Percentiles rank a stretch among this genome's conserved stretches.
These are phyloP conservation scores for Athene cunicularia DNA, from an alignment of 2,113 vertebrate species.

Conservation along the genomic window DNA sequence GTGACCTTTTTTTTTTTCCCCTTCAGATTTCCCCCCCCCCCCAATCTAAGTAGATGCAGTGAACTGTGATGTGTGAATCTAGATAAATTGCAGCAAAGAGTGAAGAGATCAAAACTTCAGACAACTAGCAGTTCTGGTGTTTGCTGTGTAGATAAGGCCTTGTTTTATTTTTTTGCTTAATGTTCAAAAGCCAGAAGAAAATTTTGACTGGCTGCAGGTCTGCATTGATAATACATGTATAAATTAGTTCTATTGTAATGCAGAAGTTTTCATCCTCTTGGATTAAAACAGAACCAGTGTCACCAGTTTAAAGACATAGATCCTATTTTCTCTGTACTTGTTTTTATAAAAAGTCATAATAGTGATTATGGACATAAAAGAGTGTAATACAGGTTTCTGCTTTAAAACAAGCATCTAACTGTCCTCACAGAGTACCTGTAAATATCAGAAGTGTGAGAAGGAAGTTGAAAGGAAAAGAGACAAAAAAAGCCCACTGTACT, in stretches of 20 bases:
- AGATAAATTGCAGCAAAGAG: not conserved
- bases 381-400: not conserved
- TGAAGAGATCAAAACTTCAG: not conserved
- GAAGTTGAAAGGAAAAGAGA: not conserved
- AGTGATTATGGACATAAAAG: no score
- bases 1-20: not conserved
- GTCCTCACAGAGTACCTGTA: slow-evolving; percentile 6
- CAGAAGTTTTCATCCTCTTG: not conserved
- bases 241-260: not conserved
- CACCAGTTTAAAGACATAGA: not conserved
- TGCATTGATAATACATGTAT: not conserved
- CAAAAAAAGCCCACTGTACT: not conserved
- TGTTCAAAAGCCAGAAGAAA: not conserved
- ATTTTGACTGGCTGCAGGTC: not conserved
- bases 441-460: slow-evolving; percentile 1
- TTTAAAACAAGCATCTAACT: not conserved
- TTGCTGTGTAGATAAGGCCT: not conserved
- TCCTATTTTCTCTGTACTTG: not conserved
- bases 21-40: not conserved
- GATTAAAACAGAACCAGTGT: not conserved
- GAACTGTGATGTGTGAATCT: not conserved
- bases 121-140: not conserved
- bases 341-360: not conserved
- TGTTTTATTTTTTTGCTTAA: not conserved
- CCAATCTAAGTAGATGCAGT: not conserved